Conservation (phyloP, 2,797 vertebrate genomes). For the Galagoides demidoff region DNA sequence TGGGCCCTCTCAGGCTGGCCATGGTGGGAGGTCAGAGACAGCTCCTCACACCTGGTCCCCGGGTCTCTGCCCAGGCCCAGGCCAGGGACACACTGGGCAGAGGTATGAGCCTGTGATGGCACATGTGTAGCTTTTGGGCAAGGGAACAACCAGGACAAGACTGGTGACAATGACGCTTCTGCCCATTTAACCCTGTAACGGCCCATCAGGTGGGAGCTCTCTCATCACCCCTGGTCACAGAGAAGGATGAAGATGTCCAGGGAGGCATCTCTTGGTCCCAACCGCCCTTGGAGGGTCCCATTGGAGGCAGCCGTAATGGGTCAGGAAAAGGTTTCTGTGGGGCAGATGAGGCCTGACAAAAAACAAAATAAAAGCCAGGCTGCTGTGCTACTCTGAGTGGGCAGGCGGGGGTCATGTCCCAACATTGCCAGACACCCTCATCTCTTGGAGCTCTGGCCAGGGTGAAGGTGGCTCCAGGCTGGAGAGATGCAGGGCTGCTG, state of each 20-base stretch:
- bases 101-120: background rate
- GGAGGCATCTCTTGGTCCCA: background rate
- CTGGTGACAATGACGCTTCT: background rate
- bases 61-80: background rate
- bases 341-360: background rate
- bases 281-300: no score
- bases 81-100: background rate
- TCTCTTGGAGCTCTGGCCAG: rapidly evolving
- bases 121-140: background rate
- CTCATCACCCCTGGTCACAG: background rate
- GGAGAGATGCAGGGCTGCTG: rapidly evolving
- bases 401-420: background rate
- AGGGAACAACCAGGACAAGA: no score
- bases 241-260: background rate
- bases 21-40: background rate
- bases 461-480: background rate
- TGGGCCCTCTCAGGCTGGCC: background rate
- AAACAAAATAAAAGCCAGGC: background rate
- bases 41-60: no score
- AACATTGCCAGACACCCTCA: background rate
- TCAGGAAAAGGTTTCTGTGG: background rate
- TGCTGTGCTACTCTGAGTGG: background rate
- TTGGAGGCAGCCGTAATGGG: rapidly evolving
- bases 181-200: background rate
- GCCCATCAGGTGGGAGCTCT: background rate